Conservation (phyloP, 2,888 invertebrate species). For the Trissonchulus sp. region DNA sequence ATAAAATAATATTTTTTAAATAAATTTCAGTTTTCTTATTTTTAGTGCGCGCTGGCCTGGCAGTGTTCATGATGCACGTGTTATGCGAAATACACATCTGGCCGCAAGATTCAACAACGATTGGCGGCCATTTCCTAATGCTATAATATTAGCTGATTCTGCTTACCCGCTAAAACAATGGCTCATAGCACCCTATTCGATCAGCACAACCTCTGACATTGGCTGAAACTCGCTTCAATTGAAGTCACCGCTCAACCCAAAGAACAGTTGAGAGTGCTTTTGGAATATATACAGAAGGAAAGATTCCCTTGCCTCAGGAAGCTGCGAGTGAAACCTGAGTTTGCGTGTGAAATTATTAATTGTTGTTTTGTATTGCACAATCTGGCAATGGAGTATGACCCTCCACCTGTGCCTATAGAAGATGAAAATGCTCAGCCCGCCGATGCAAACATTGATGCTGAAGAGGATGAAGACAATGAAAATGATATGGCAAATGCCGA, state of each 20-base stretch:
- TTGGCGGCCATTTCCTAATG: neutral
- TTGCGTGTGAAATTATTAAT: neutral
- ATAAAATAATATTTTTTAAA: no score
- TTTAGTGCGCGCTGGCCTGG: neutral
- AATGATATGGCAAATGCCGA: neutral
- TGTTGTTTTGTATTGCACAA: neutral
- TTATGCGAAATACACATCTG: neutral
- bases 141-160: neutral
- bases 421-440: neutral
- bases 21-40: no score
- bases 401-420: neutral
- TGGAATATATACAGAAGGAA: constrained; percentile 3
- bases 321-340: neutral
- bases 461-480: neutral
- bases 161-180: neutral
- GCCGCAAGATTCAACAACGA: neutral
- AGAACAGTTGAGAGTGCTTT: neutral
- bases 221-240: neutral
- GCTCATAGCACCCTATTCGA: neutral
- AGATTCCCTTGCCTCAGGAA: neutral
- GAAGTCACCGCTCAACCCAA: neutral
- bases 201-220: neutral
- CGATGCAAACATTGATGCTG: neutral
- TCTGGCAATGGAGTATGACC: neutral
- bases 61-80: neutral